Conservation (phyloP, 37 sponge, comb jelly and placozoan species). For the Geodia barretti region DNA sequence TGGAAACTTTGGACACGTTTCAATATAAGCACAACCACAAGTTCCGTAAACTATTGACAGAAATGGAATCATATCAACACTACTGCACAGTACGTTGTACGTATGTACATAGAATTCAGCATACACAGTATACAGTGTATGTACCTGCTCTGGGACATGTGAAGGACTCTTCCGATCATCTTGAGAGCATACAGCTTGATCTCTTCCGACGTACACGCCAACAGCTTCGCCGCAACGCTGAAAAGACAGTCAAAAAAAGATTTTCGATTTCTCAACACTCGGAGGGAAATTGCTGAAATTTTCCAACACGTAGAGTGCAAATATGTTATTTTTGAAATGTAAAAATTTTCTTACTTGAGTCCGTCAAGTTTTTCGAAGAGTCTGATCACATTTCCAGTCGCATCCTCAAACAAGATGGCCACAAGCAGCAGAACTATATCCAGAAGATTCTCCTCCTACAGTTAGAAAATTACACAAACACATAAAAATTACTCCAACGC, state of each 20-base stretch:
- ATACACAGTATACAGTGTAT: neutral
- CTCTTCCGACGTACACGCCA: conserved; percentile 55
- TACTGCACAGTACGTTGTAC: too few species aligned
- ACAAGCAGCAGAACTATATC: conserved; percentile 67
- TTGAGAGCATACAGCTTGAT: conserved; percentile 52
- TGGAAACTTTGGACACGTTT: too few species aligned
- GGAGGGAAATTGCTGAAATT: too few species aligned
- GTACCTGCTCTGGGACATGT: conserved; percentile 39
- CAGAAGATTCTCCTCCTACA: conserved; percentile 67
- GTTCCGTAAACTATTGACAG: too few species aligned
- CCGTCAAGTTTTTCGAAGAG: conserved; percentile 45
- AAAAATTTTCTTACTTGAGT: conserved; percentile 30
- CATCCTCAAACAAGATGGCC: conserved; percentile 61
- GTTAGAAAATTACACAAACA: too few species aligned
- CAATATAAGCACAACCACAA: too few species aligned
- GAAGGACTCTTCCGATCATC: conserved; percentile 49
- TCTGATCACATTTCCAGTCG: conserved; percentile 24
- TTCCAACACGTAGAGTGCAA: too few species aligned
- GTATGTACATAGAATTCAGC: too few species aligned
- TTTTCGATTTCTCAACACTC: neutral
- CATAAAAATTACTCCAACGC: too few species aligned
- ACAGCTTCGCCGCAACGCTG: conserved; percentile 46
- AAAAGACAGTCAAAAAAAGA: neutral
- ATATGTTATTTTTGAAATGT: too few species aligned
- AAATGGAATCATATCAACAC: too few species aligned